A percentile compares a stretch with the other conserved stretches of the same genome.
phyloP scores from a whole-genome alignment of 2,113 vertebrate species.

The Procapra przewalskii region DNA sequence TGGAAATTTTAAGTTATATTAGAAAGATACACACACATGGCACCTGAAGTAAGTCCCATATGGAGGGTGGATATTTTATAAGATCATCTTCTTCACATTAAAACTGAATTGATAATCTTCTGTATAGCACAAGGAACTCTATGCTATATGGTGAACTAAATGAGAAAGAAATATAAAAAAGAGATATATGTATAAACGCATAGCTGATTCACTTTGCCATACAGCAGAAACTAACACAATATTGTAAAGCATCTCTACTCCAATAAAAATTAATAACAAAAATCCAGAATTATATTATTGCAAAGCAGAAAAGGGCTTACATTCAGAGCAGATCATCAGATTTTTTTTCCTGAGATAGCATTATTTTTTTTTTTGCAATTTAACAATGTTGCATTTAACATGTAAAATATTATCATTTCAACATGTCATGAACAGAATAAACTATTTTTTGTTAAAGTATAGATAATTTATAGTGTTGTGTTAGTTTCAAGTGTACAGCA shows the following conservation, averaged over 20 bases:
- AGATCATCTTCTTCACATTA: not conserved
- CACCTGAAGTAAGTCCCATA: not conserved
- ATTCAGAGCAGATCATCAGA: not conserved
- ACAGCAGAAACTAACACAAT: not conserved
- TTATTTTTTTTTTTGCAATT: not conserved
- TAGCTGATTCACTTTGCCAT: not conserved
- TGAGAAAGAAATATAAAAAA: not conserved
- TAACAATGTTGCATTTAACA: not conserved
- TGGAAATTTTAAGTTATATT: not conserved
- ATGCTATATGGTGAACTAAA: not conserved
- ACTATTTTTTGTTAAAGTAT: not conserved
- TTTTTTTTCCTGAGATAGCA: not conserved
- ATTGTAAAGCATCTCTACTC: not conserved
- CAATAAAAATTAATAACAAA: not conserved
- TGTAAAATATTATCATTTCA: not conserved
- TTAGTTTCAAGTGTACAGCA: not conserved
- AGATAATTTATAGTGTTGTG: not conserved
- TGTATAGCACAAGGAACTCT: not conserved
- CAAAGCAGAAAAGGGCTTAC: not conserved
- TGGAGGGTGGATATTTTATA: not conserved
- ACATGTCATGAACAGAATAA: not conserved
- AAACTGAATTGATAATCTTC: not conserved
- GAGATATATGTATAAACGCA: not conserved
- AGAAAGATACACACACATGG: not conserved
- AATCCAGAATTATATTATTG: not conserved